Base-by-base conservation (phyloP, 2,113 vertebrate genomes). In the Origma solitaria region DNA sequence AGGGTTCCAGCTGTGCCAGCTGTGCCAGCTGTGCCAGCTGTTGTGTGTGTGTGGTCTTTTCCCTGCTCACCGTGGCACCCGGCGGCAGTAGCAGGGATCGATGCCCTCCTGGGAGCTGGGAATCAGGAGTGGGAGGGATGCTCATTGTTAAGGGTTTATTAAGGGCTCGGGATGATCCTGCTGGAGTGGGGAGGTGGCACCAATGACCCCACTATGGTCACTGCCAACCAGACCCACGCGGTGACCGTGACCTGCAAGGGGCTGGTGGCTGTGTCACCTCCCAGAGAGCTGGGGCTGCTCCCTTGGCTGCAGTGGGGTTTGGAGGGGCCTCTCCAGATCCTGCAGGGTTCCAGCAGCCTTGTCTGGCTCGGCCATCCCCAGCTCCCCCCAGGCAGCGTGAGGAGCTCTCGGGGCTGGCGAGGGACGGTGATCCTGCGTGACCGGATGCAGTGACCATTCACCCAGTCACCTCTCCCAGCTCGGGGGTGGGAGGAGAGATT, bases 341-440 rank as follows among this genome's bases (percentile, higher is more conserved):
- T 35, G 28, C 37, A 10, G 20, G 35, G 82, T 35, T 60, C 56
- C 3, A 1, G 30, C 51, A 68, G 61, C 60, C 20, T 18, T 1
- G 2, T 14, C 24, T 4, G 28, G 35, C 27, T 37, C 31, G 80
- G 50, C 50, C 11, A 28, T 25, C 5, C 27, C 53, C 72, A 68
- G 22, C 45, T 44, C 13, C 5, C 10, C 33, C 0, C 44, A 19
- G 19, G 44, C 5, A 10, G 33, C 0, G 0, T 3, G 42, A 38
- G 80, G 80, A 75, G 62, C 68, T 72, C 6, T 0, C 1, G 6
- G 80, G 30, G 37, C 7, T 4, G 3, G 20, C 0, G 2, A 13
- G 30, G 16, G 47, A 21, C 0, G 0, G 42, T 20, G 76, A n/a
- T 60, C 9, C 8, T 25, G 22, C 0, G 1, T 21, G 73, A 31